Percentiles rank a stretch among this genome's conserved stretches.
These are phyloP conservation scores for Aradophagus sp. DNA, from an alignment of 1,140 invertebrate species.

Conservation along the genomic window DNA sequence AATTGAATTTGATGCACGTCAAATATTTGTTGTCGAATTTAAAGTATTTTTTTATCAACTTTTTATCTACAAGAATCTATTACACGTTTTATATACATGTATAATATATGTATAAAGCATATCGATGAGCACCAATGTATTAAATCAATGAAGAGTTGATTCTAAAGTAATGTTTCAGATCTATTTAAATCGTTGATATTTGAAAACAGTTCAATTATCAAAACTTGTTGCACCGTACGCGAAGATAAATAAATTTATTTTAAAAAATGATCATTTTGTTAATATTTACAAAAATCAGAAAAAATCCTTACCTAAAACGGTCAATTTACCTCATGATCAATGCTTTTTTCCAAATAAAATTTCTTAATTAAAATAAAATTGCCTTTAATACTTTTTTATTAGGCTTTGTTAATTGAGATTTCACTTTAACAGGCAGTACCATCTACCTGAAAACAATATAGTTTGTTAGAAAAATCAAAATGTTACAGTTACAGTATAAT, in stretches of 20 bases:
- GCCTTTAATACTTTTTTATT: too few species aligned
- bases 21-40: conserved; percentile 27
- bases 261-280: conserved; percentile 9
- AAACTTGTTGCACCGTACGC: conserved; percentile 18
- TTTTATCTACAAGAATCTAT: conserved; percentile 33
- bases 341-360: too few species aligned
- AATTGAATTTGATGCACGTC: conserved; percentile 12
- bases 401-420: too few species aligned
- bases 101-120: conserved; percentile 27
- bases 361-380: too few species aligned
- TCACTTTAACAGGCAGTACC: too few species aligned
- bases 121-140: conserved; percentile 5
- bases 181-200: conserved; percentile 20
- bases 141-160: conserved; percentile 19
- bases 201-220: conserved; percentile 17
- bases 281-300: background rate
- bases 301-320: too few species aligned
- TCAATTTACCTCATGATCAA: too few species aligned
- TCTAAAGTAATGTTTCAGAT: conserved; percentile 27
- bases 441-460: too few species aligned
- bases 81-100: conserved; percentile 31
- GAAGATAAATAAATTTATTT: conserved; percentile 37
- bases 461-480: too few species aligned
- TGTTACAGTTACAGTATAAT: too few species aligned
- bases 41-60: conserved; percentile 30